Conservation (phyloP, 2,797 vertebrate species). For the Myotis vivesi region DNA sequence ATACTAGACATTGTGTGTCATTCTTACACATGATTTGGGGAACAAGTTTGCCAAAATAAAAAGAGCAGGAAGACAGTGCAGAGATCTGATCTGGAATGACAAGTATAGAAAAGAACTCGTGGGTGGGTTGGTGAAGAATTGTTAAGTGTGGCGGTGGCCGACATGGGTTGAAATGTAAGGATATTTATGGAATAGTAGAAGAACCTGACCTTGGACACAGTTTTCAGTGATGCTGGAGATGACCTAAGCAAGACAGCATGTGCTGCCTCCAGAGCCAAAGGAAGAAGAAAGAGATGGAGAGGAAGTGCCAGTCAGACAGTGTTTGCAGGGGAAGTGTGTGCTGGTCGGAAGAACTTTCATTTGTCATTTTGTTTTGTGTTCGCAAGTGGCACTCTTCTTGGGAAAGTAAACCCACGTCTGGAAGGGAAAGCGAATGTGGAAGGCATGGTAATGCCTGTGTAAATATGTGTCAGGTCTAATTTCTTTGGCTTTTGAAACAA, state of each 20-base stretch:
- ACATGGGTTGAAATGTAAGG: background rate
- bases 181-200: background rate
- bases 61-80: background rate
- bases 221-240: background rate
- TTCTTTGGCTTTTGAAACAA: slow-evolving; percentile 25
- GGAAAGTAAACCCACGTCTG: slow-evolving; percentile 31
- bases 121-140: background rate
- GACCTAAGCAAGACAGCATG: background rate
- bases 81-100: background rate
- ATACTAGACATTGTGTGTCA: background rate
- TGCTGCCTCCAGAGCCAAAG: background rate
- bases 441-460: background rate
- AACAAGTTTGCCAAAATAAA: slow-evolving; percentile 11
- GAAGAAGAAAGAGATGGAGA: background rate
- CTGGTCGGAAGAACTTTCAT: background rate
- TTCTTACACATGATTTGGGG: background rate
- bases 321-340: background rate
- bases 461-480: background rate
- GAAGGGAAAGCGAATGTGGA: background rate
- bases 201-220: background rate
- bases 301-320: background rate
- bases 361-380: slow-evolving; percentile 53
- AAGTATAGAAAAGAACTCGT: background rate
- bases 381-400: slow-evolving; percentile 31
- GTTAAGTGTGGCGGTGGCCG: background rate